phyloP scores from a whole-genome alignment of 2,888 invertebrate genomes.

The Adelognathus sp. region DNA sequence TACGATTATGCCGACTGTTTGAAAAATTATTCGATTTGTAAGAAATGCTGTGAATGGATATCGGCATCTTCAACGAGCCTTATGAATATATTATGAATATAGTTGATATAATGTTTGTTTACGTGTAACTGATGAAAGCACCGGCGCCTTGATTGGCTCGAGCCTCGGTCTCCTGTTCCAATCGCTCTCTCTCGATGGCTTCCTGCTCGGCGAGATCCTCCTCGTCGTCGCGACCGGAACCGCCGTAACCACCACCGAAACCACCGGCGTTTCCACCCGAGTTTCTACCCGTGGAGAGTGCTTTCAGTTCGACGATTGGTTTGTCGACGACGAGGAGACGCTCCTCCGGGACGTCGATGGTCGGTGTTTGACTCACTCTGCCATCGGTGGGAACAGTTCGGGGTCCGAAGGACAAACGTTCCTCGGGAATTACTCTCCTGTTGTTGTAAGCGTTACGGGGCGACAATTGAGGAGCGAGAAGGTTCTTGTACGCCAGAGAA shows the following conservation, averaged over 20 bases:
- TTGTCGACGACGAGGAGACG: constrained; percentile 82
- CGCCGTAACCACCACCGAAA: neutral
- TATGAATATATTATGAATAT: too few species aligned
- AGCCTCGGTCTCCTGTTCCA: constrained; percentile 54
- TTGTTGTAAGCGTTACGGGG: constrained; percentile 72
- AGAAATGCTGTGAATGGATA: too few species aligned
- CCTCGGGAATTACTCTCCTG: constrained; percentile 80
- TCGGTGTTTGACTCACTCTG: constrained; percentile 34
- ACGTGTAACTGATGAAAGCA: constrained; percentile 66
- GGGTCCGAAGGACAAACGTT: constrained; percentile 83
- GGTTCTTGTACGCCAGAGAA: constrained; percentile 68
- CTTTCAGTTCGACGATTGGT: constrained; percentile 82
- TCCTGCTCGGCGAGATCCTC: constrained; percentile 68
- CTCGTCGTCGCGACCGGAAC: constrained; percentile 37
- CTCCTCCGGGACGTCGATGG: constrained; percentile 82
- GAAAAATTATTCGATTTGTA: too few species aligned
- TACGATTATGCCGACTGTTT: too few species aligned
- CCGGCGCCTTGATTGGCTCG: neutral
- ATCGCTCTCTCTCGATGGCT: constrained; percentile 66
- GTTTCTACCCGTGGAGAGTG: constrained; percentile 26
- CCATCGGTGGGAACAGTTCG: constrained; percentile 81
- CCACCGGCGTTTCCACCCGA: neutral
- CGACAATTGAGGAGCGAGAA: constrained; percentile 75
- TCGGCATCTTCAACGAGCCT: too few species aligned
- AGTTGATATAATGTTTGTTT: constrained; percentile 15